Percentiles rank a stretch among this genome's conserved stretches.
phyloP scores from a whole-genome alignment of 2,888 invertebrate genomes.

The Criorhina ranunculi region DNA sequence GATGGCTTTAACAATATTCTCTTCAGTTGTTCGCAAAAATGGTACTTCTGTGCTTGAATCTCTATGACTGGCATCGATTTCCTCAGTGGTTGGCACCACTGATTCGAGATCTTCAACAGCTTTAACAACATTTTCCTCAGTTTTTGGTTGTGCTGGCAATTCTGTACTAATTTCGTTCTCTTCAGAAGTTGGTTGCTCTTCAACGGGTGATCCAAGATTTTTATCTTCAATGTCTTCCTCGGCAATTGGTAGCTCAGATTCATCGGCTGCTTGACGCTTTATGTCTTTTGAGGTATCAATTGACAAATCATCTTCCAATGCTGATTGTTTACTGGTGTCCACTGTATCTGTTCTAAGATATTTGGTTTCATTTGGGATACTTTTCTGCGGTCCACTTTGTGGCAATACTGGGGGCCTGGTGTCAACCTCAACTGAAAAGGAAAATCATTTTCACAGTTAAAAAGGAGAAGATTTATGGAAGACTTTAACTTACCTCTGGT shows the following conservation, averaged over 20 bases:
- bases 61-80: background rate
- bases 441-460: background rate
- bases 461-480: background rate
- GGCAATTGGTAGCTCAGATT: background rate
- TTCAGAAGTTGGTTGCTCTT: background rate
- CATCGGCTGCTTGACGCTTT: background rate
- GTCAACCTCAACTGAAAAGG: conserved; percentile 31
- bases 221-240: too few species aligned
- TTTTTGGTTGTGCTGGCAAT: background rate
- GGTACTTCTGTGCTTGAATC: background rate
- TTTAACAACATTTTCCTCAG: too few species aligned
- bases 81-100: background rate
- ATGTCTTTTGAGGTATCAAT: too few species aligned
- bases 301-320: background rate
- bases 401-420: conserved; percentile 45
- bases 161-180: background rate
- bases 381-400: background rate
- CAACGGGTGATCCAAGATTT: background rate
- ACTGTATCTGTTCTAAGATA: too few species aligned
- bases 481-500: conserved; percentile 33
- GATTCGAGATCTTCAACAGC: background rate
- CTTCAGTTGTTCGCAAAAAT: background rate
- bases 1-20: background rate
- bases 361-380: too few species aligned
- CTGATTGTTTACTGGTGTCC: background rate